phyloP scores from a whole-genome alignment of 2,797 vertebrate genomes.

The Epinephelus awoara region DNA sequence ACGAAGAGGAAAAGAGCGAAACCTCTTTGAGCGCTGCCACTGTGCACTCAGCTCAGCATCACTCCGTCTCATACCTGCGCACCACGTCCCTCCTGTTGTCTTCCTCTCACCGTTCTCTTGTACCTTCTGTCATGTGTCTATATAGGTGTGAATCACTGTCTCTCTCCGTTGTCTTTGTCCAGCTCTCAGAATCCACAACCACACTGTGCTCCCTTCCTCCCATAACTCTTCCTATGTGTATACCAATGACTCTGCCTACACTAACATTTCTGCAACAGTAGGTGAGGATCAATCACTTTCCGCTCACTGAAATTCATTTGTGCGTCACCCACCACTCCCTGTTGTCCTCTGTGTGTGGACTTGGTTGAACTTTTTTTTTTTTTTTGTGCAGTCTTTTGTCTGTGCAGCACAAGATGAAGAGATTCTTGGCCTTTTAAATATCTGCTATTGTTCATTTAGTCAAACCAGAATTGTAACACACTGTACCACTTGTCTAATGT shows the following conservation, averaged over 20 bases:
- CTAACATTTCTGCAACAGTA: constrained; percentile 98
- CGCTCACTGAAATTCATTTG: constrained; percentile 57
- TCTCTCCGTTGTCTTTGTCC: constrained; percentile 84
- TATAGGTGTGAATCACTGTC: constrained; percentile 83
- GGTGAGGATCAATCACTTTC: constrained; percentile 89
- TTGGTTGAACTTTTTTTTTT: constrained; percentile 22
- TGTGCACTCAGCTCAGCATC: constrained; percentile 68
- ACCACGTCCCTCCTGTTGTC: constrained; percentile 74
- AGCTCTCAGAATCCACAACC: constrained; percentile 97
- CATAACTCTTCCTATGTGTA: constrained; percentile 97
- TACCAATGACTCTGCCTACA: constrained; percentile 99
- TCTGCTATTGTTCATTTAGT: not conserved
- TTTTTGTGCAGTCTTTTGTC: constrained; percentile 1
- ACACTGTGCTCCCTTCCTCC: constrained; percentile 96
- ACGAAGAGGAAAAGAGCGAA: not conserved
- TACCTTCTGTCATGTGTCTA: constrained; percentile 72
- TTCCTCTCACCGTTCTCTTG: constrained; percentile 53
- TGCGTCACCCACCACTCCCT: constrained; percentile 54
- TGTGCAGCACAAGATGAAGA: constrained; percentile 5
- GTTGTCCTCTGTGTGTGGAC: constrained; percentile 47
- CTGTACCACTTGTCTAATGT: not conserved
- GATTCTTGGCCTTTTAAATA: constrained; percentile 5
- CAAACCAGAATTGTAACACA: not conserved
- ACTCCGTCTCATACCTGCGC: constrained; percentile 82
- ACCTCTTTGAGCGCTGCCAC: constrained; percentile 33